Base-by-base conservation (phyloP, 2,113 vertebrate genomes). In the Cyanoramphus novaezelandiae region DNA sequence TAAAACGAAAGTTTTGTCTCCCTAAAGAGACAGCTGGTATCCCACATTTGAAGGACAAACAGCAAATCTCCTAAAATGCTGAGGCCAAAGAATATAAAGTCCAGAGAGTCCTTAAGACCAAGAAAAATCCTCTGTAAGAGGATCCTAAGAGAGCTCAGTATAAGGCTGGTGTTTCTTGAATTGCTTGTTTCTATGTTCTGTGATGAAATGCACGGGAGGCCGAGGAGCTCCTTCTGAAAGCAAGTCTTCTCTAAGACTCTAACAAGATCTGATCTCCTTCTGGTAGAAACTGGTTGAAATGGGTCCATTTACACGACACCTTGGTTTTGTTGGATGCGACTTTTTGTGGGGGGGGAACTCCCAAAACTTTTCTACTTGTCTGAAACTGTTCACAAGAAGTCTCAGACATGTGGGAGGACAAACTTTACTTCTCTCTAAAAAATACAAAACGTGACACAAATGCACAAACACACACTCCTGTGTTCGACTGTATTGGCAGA, bases 161-260 rank as follows among this genome's bases (percentile, higher is more conserved):
- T 52, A 39, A 70, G 17, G 4, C 23, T 74, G 15, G 1, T 47
- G 6, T 47, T 55, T 27, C 33, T 47, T 50, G 52, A 83, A 41
- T 10, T 79, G 10, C 43, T 53, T 41, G 13, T 49, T 90, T 53
- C 10, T 21, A 0, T 67, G 4, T 33, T 85, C 11, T 13, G 19
- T 44, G 5, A 5, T 28, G 27, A 3, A 5, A 23, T n/a, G 4
- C 5, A 25, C 4, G 6, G 7, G 7, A n/a, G 17, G 3, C 18
- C n/a, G 14, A 57, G 23, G 9, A 62, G 3, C 10, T 77, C 6
- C 25, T 79, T n/a, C 50, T 90, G 46, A 63, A 82, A 49, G 14
- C 11, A 10, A 39, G 0, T 33, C 11, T 84, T 77, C 19, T 11
- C 5, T 25, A 52, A 44, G 10, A 29, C 3, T 65, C 3, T 65